phyloP scores from a whole-genome alignment of 2,888 invertebrate species.

The Eristalis pertinax region DNA sequence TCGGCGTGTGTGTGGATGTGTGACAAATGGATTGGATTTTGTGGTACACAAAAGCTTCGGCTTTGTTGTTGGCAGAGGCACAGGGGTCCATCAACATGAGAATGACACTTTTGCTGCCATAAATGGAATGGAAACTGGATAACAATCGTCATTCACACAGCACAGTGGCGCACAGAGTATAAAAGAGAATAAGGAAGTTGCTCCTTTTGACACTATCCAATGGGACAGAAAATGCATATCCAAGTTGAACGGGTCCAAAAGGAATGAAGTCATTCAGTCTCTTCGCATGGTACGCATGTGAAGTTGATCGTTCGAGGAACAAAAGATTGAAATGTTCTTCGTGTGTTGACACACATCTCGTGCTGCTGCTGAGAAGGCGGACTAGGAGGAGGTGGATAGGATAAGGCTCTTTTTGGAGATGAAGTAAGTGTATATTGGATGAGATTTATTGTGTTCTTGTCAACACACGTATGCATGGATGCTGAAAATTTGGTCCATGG shows the following conservation, averaged over 20 bases:
- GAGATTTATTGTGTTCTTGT: conserved; percentile 21
- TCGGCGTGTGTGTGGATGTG: not conserved
- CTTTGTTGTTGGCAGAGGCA: not conserved
- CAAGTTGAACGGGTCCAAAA: no score
- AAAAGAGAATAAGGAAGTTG: not conserved
- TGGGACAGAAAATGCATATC: conserved; percentile 33
- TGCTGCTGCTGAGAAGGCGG: conserved; percentile 9
- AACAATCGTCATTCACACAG: conserved; percentile 31
- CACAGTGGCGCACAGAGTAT: conserved; percentile 7
- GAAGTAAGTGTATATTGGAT: conserved; percentile 19
- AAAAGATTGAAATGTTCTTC: conserved; percentile 49
- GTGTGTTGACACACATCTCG: conserved; percentile 35
- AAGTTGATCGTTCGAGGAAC: not conserved
- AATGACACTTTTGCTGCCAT: conserved; percentile 57
- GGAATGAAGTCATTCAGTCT: no score
- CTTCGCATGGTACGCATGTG: not conserved
- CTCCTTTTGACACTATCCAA: conserved; percentile 34
- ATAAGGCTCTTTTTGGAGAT: conserved; percentile 10
- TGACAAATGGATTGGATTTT: conserved; percentile 60
- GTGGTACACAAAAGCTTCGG: not conserved
- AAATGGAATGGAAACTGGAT: conserved; percentile 52
- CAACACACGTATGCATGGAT: not conserved
- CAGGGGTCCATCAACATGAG: not conserved
- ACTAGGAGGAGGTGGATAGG: conserved; percentile 20
- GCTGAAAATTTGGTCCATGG: not conserved